These are phyloP conservation scores for Dicrostonyx torquatus DNA, from an alignment of 2,797 vertebrate species.

Conservation along the genomic window DNA sequence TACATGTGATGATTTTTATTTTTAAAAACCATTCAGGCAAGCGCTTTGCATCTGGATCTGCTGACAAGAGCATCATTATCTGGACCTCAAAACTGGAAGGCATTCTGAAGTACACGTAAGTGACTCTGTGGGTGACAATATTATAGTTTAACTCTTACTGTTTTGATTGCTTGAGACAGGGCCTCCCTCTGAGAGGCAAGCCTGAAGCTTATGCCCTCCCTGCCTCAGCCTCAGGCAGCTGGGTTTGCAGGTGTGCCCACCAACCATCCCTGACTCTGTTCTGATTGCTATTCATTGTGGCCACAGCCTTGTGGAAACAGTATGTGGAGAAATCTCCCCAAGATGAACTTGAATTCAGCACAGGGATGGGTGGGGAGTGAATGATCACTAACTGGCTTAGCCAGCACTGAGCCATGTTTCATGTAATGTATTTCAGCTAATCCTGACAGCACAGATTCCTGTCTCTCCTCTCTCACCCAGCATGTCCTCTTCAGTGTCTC, in stretches of 20 bases:
- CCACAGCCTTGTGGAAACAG: neutral
- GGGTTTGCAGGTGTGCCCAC: neutral
- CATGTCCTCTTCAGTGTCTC: neutral
- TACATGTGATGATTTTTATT: neutral
- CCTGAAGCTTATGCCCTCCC: neutral
- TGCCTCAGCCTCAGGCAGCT: neutral
- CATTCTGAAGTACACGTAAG: constrained; percentile 99
- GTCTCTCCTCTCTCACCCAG: neutral
- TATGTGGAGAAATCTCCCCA: neutral
- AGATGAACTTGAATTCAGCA: neutral
- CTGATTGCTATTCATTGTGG: neutral
- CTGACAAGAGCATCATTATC: constrained; percentile 99
- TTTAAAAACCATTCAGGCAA: constrained; percentile 91
- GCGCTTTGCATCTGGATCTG: constrained; percentile 97
- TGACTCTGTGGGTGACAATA: neutral
- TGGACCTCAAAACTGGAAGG: constrained; percentile 99
- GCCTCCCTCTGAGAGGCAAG: neutral
- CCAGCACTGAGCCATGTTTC: neutral
- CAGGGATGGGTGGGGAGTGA: neutral
- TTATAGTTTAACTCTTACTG: neutral
- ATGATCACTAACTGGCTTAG: neutral
- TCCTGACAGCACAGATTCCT: neutral
- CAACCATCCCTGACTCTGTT: neutral
- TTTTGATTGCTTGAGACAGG: neutral
- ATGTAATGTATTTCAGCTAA: neutral